A percentile compares a stretch with the other conserved stretches of the same genome.
Conservation (phyloP, 2,888 invertebrate species). For the Eilema griseolum region DNA sequence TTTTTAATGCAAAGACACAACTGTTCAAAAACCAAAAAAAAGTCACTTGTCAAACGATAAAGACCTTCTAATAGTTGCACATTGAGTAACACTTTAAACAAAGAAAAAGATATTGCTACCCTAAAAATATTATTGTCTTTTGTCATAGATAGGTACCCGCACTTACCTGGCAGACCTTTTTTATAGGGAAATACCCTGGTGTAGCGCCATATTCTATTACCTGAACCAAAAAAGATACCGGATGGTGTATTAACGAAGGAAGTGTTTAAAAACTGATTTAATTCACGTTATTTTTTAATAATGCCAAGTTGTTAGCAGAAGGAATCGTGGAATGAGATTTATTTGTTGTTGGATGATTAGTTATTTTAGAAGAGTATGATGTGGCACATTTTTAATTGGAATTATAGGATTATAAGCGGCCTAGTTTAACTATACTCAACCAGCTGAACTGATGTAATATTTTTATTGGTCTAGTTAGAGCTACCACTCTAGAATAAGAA, state of each 20-base stretch:
- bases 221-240: neutral
- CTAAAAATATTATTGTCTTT: constrained; percentile 1
- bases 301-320: neutral
- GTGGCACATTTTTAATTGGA: neutral
- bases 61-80: neutral
- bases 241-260: neutral
- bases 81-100: neutral
- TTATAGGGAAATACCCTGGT: constrained; percentile 8
- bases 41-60: neutral
- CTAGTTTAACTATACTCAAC: no score
- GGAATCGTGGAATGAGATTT: neutral
- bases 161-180: neutral
- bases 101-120: neutral
- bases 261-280: neutral
- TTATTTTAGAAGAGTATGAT: neutral
- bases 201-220: constrained; percentile 5
- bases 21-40: neutral
- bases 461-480: no score
- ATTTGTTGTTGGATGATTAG: neutral
- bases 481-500: no score
- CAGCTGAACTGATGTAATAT: no score
- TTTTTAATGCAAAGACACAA: neutral
- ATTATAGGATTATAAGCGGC: no score
- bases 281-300: neutral
- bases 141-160: neutral